These are phyloP conservation scores for Chironomus tentans DNA, from an alignment of 2,888 invertebrate genomes.

Conservation along the genomic window DNA sequence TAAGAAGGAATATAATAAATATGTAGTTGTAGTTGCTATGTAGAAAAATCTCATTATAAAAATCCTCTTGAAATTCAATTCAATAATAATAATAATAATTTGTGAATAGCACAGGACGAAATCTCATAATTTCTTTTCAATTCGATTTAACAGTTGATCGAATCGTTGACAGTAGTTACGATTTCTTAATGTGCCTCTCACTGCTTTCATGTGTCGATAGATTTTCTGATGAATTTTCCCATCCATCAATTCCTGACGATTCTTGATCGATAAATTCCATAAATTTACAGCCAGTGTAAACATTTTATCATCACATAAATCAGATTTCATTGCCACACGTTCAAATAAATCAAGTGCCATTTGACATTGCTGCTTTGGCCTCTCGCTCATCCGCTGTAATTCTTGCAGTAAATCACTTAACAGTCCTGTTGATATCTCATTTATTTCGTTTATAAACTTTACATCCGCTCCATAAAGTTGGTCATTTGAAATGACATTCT, in stretches of 20 bases:
- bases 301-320: conserved; percentile 52
- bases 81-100: too few species aligned
- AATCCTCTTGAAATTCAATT: too few species aligned
- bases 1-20: too few species aligned
- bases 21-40: too few species aligned
- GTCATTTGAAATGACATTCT: conserved; percentile 87
- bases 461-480: conserved; percentile 81
- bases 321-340: conserved; percentile 55
- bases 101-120: neutral
- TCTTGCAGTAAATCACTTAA: conserved; percentile 65
- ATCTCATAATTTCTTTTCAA: conserved; percentile 24
- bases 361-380: conserved; percentile 57
- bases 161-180: neutral
- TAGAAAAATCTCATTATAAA: too few species aligned
- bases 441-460: conserved; percentile 72
- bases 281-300: conserved; percentile 65
- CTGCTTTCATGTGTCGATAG: neutral
- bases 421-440: conserved; percentile 64
- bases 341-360: conserved; percentile 67
- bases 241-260: conserved; percentile 45
- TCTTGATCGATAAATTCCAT: conserved; percentile 70
- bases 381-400: conserved; percentile 60
- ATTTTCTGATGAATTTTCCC: conserved; percentile 38
- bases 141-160: conserved; percentile 17
- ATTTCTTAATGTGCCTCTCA: neutral